A percentile compares a stretch with the other conserved stretches of the same genome.
Conservation (phyloP, 1,140 invertebrate genomes). For the Drosophila insularis region DNA sequence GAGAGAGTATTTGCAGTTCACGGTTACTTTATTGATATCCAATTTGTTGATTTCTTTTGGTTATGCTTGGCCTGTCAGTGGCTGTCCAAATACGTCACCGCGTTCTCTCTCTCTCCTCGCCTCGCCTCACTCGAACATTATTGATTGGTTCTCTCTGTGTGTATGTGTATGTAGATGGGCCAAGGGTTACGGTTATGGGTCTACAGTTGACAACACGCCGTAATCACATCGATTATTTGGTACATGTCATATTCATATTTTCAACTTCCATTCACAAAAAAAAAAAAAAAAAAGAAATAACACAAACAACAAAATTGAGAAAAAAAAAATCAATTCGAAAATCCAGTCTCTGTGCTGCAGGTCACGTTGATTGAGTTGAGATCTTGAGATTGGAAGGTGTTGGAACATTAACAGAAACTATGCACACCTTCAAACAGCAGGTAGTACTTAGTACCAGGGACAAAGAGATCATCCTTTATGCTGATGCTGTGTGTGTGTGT, state of each 20-base stretch:
- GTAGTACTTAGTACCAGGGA: constrained; percentile 57
- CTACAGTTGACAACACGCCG: constrained; percentile 56
- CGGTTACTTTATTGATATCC: not conserved
- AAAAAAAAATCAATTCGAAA: constrained; percentile 33
- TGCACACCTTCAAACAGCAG: constrained; percentile 57
- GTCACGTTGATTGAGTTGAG: constrained; percentile 59
- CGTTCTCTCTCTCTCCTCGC: constrained; percentile 35
- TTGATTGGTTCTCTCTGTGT: constrained; percentile 57
- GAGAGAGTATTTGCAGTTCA: constrained; percentile 32
- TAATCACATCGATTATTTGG: constrained; percentile 76
- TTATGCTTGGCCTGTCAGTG: constrained; percentile 67
- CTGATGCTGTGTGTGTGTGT: constrained; percentile 1
- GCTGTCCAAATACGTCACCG: constrained; percentile 77
- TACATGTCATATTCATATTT: constrained; percentile 63
- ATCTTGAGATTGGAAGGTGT: constrained; percentile 59
- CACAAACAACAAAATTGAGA: not conserved
- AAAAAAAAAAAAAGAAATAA: constrained; percentile 6
- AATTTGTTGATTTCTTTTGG: constrained; percentile 45
- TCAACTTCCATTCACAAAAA: constrained; percentile 53
- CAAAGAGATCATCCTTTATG: constrained; percentile 12
- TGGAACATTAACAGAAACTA: constrained; percentile 71
- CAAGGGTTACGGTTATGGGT: constrained; percentile 42
- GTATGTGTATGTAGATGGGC: constrained; percentile 26
- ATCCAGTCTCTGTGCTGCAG: constrained; percentile 61
- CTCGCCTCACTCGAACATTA: constrained; percentile 47